Evolutionary conservation across 2,888 invertebrate genomes (phyloP), one percentile per base, ranked within the genome.

Genomic region (Pecten maximus): DNA sequence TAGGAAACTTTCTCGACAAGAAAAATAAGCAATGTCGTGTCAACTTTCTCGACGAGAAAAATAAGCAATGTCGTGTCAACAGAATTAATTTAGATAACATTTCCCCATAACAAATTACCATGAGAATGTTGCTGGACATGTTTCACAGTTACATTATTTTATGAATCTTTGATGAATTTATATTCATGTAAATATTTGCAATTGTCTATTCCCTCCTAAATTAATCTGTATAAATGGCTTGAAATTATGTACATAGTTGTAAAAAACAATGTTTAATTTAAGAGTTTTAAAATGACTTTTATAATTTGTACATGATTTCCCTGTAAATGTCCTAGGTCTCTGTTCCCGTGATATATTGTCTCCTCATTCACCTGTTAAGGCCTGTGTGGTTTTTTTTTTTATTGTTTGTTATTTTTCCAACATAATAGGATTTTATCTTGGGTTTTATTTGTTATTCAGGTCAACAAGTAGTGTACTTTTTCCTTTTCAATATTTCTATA

Each of bases 251-350:
- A 74, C 74, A 74, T 74, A 74, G 35, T 54, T 74, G 74, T 74
- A 74, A 74, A 74, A 44, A 74, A 54, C 19, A 23, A 74, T 74
- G 74, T 74, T 74, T 74, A 74, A 74, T 74, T 74, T 74, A 74
- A 74, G 8, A 74, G 74, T 74, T 74, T 74, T 74, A 35, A 74
- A 74, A 74, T 74, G 28, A 74, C 74, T 74, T 74, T 74, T 74
- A 74, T 74, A 74, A 74, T 74, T 74, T 74, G 74, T 74, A 74
- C 74, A 74, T 74, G 74, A 74, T 74, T 74, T 74, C 74, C 74
- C 28, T 35, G 74, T 23, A 23, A 3, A 23, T n/a, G 48, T 60
- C 28, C 74, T 74, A 28, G 28, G 74, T 35, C 74, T 35, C 23
- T 35, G 74, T 74, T 35, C 74, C 74, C 54, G n/a, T 54, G 54